phyloP scores from a whole-genome alignment of 1,140 invertebrate species.

The Orchesella cincta region DNA sequence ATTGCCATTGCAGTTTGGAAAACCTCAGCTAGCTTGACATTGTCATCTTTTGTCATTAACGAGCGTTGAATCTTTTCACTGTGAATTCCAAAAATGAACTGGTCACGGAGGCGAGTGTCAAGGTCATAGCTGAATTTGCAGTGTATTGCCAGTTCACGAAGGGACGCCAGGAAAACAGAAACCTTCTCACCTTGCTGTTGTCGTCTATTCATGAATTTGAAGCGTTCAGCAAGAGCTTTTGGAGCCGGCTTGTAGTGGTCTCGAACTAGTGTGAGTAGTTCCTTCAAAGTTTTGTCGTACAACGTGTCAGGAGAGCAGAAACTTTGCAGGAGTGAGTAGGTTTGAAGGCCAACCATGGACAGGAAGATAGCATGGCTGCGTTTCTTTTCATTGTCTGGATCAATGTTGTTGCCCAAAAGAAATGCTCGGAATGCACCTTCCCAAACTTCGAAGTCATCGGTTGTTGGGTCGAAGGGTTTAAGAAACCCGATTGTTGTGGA shows the following conservation, averaged over 20 bases:
- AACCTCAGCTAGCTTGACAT: not conserved
- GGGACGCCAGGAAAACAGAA: slow-evolving; percentile 33
- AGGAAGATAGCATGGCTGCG: no score
- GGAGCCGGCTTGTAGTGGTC: slow-evolving; percentile 36
- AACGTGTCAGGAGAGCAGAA: slow-evolving; percentile 17
- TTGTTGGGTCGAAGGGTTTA: no score
- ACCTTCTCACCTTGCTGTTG: slow-evolving; percentile 40
- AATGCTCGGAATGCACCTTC: no score
- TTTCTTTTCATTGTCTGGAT: no score
- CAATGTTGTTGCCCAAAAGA: no score
- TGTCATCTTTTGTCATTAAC: slow-evolving; percentile 26
- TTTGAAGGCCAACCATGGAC: slow-evolving; percentile 11
- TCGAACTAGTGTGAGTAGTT: not conserved
- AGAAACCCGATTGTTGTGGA: no score
- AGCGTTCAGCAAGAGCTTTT: slow-evolving; percentile 37
- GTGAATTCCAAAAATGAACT: slow-evolving; percentile 41
- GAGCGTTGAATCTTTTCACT: slow-evolving; percentile 23
- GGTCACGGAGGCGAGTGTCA: slow-evolving; percentile 41
- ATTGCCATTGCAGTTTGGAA: not conserved
- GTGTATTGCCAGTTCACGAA: slow-evolving; percentile 38
- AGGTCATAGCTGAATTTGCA: slow-evolving; percentile 43
- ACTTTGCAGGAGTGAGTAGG: slow-evolving; percentile 9
- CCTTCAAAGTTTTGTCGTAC: not conserved
- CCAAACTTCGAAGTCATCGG: no score
- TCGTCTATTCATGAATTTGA: slow-evolving; percentile 33